These are phyloP conservation scores for Acropora tenuis DNA, from an alignment of 64 coral and sea anemone species.

Conservation along the genomic window DNA sequence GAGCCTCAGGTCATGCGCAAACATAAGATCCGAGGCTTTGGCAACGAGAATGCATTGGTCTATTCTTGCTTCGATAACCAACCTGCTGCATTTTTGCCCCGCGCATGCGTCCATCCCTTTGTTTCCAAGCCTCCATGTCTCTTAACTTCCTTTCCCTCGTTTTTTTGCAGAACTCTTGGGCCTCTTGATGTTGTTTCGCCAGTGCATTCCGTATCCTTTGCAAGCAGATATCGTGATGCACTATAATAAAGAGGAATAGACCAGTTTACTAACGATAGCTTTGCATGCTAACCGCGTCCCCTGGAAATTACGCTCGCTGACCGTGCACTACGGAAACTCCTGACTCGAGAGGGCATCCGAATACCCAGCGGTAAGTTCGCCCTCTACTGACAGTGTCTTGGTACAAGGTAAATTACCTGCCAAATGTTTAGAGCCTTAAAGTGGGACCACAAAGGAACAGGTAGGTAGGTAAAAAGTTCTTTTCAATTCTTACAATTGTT, in stretches of 20 bases:
- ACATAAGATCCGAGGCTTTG: neutral
- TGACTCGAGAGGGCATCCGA: neutral
- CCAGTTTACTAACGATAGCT: neutral
- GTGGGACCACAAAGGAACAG: neutral
- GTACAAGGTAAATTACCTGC: neutral
- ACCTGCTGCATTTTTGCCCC: constrained; percentile 4
- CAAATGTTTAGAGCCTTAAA: neutral
- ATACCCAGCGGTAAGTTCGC: neutral
- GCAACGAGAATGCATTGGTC: too few relatives aligned
- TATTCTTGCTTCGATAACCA: neutral
- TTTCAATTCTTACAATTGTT: neutral
- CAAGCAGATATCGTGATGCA: constrained; percentile 1
- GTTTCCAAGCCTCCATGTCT: constrained; percentile 22
- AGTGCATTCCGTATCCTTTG: neutral
- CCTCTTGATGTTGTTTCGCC: constrained; percentile 31
- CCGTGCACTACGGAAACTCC: too few relatives aligned
- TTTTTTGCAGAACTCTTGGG: constrained; percentile 23
- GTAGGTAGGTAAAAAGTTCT: neutral
- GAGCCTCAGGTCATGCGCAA: too few relatives aligned
- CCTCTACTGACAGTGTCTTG: too few relatives aligned
- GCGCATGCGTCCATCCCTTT: constrained; percentile 13
- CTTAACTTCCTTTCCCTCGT: constrained; percentile 23
- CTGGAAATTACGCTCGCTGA: too few relatives aligned
- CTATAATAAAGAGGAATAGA: neutral
- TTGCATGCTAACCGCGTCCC: neutral